phyloP scores from a whole-genome alignment of 2,888 invertebrate species.

The Crioceris asparagi region DNA sequence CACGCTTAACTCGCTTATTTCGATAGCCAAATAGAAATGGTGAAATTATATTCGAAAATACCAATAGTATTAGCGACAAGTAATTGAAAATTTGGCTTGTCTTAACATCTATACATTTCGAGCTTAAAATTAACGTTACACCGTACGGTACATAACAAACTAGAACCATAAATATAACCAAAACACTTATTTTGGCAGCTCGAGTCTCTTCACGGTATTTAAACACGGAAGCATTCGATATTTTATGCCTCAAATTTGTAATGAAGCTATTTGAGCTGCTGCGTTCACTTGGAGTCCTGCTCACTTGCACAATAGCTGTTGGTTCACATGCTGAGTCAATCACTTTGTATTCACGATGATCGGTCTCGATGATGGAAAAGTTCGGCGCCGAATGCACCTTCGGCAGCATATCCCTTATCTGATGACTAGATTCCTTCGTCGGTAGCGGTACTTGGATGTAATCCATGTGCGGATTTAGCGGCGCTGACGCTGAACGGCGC shows the following conservation, averaged over 20 bases:
- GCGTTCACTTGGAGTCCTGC: constrained; percentile 46
- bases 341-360: constrained; percentile 9
- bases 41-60: constrained; percentile 54
- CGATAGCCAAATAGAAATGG: constrained; percentile 71
- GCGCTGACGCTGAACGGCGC: constrained; percentile 37
- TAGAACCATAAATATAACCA: constrained; percentile 59
- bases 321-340: constrained; percentile 10
- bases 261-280: constrained; percentile 53
- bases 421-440: constrained; percentile 32
- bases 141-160: constrained; percentile 43
- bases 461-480: constrained; percentile 41
- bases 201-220: constrained; percentile 80
- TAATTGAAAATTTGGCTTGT: constrained; percentile 42
- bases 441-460: constrained; percentile 37
- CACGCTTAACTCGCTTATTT: constrained; percentile 53
- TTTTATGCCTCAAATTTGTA: constrained; percentile 63
- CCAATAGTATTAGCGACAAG: constrained; percentile 45
- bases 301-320: constrained; percentile 37
- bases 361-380: constrained; percentile 24
- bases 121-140: constrained; percentile 30
- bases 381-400: constrained; percentile 34
- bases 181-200: constrained; percentile 74
- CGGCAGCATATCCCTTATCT: constrained; percentile 23
- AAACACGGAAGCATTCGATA: constrained; percentile 76
- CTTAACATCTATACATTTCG: constrained; percentile 23